Conservation (phyloP, 2,888 invertebrate genomes). For the Lepidocyrtoides sp. region DNA sequence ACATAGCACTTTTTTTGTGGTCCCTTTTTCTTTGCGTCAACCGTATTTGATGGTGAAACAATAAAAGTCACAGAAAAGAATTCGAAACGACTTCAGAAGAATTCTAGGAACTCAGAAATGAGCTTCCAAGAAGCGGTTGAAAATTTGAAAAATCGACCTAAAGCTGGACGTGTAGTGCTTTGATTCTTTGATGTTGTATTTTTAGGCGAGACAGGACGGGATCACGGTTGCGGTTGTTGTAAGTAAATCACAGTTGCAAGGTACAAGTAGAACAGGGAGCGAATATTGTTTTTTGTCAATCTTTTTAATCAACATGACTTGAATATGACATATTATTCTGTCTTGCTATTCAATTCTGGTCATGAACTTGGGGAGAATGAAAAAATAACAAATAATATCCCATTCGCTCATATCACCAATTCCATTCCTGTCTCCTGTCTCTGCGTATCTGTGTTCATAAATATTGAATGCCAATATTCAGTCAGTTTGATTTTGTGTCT, state of each 20-base stretch:
- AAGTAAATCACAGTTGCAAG: neutral
- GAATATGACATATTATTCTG: neutral
- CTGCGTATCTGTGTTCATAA: too few relatives aligned
- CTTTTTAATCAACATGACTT: too few relatives aligned
- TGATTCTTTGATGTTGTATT: neutral
- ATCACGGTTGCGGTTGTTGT: too few relatives aligned
- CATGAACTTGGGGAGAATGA: neutral
- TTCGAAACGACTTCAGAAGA: neutral
- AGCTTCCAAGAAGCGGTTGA: neutral
- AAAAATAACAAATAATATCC: neutral
- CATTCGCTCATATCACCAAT: too few relatives aligned
- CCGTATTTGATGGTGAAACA: neutral
- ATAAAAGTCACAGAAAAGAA: neutral
- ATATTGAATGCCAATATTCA: too few relatives aligned
- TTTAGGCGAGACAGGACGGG: too few relatives aligned
- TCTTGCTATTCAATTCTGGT: neutral
- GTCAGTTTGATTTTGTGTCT: too few relatives aligned
- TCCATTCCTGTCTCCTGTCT: too few relatives aligned
- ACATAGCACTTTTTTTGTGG: neutral
- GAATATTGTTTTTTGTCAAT: too few relatives aligned
- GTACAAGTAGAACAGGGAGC: too few relatives aligned
- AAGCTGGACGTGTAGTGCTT: neutral
- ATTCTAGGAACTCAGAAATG: neutral
- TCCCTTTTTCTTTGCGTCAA: neutral
- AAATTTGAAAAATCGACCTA: neutral